Evolutionary conservation across 2,888 invertebrate species (phyloP).

Genomic region (Cyaniris semiargus): DNA sequence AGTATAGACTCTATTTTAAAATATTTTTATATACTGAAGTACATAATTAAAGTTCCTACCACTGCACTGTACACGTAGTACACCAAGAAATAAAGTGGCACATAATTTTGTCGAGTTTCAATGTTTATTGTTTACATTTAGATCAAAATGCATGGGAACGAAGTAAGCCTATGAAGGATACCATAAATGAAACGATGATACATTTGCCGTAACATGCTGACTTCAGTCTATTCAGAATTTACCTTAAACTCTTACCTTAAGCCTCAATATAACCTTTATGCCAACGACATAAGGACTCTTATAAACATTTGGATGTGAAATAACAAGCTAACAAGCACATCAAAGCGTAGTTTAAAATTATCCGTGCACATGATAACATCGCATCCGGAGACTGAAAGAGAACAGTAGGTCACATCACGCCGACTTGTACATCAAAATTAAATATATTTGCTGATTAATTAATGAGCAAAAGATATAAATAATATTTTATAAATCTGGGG

Average conservation of each 20-base stretch:
- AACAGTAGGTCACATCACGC: not conserved
- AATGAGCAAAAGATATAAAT: not conserved
- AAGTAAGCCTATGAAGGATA: not conserved
- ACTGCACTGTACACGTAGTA: too few relatives aligned
- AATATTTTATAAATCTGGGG: not conserved
- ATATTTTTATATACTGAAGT: too few relatives aligned
- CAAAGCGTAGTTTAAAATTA: conserved; percentile 14
- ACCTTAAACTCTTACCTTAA: too few relatives aligned
- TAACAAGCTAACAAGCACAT: conserved; percentile 1
- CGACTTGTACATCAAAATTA: not conserved
- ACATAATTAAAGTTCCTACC: too few relatives aligned
- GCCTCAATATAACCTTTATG: not conserved
- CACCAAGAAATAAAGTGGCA: too few relatives aligned
- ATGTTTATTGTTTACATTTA: not conserved
- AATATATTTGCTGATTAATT: not conserved
- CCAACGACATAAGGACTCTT: not conserved
- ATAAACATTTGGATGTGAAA: not conserved
- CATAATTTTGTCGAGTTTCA: too few relatives aligned
- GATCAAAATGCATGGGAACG: not conserved
- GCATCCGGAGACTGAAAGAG: not conserved
- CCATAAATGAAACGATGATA: not conserved
- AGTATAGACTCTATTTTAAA: too few relatives aligned
- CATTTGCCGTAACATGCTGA: not conserved
- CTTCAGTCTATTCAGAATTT: not conserved
- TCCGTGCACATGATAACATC: conserved; percentile 7